A percentile compares a stretch with the other conserved stretches of the same genome.
phyloP scores from a whole-genome alignment of 2,888 invertebrate genomes.

The Hirtodrosophila confusa region DNA sequence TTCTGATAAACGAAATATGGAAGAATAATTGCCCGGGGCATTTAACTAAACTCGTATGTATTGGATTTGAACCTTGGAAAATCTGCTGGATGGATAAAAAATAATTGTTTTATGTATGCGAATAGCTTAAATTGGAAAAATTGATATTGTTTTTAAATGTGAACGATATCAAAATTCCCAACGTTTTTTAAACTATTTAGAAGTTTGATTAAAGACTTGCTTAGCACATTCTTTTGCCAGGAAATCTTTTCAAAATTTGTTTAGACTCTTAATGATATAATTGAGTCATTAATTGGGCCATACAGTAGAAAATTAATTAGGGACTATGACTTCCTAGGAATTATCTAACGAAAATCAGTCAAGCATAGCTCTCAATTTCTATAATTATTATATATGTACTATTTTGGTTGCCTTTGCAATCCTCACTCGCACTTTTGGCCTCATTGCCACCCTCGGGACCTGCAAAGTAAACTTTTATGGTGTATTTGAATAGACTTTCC shows the following conservation, averaged over 20 bases:
- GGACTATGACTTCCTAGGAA: neutral
- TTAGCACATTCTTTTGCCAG: too few relatives aligned
- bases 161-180: too few relatives aligned
- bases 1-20: neutral
- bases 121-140: too few relatives aligned
- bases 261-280: slow-evolving; percentile 9
- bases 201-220: too few relatives aligned
- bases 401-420: neutral
- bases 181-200: too few relatives aligned
- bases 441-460: neutral
- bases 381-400: neutral
- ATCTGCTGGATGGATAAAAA: too few relatives aligned
- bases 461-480: slow-evolving; percentile 14
- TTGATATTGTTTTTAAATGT: too few relatives aligned
- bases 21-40: neutral
- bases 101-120: too few relatives aligned
- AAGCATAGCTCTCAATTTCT: neutral
- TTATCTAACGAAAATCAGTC: neutral
- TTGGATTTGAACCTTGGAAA: too few relatives aligned
- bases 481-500: slow-evolving; percentile 2
- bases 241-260: neutral
- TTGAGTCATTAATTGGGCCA: slow-evolving; percentile 14
- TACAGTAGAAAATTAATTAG: neutral
- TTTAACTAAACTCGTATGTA: too few relatives aligned
- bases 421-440: neutral